Base-by-base conservation (phyloP, 1,140 invertebrate species). In the Cydia pomonella region DNA sequence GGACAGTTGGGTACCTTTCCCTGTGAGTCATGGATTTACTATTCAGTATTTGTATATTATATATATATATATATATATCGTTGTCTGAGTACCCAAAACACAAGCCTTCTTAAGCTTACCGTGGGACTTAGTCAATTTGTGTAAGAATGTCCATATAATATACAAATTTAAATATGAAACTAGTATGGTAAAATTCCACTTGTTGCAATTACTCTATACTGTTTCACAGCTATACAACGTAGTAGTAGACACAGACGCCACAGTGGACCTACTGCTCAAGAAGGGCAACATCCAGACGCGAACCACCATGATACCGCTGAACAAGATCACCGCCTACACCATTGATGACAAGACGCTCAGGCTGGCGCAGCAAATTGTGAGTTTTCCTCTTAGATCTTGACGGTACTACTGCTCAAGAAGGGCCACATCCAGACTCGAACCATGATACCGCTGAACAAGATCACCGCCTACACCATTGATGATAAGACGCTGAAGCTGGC, bases 361-460 rank as follows among this genome's bases (percentile, higher is more conserved):
- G 29, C 89, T 94, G 41, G 98, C 98, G 7, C 94, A 98, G 91
- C 90, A 94, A 44, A 92, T 98, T 80, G 96, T 97, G 82, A 93
- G 94, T 41, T 33, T 12, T 74, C 47, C 73, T n/a, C n/a, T n/a
- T n/a, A n/a, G n/a, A n/a, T n/a, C n/a, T n/a, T n/a, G n/a, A n/a
- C n/a, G n/a, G n/a, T n/a, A n/a, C 94, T 96, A 81, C 92, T 99
- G 63, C 93, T 99, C 53, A 94, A 98, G 90, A 94, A 94, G 73
- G 98, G 98, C 5, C 94, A 97, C 79, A 93, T 99, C 47, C 95
- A 96, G 85, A 92, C 95, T 69, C 94, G 98, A 71, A 95, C 96
- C 23, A 94, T 97, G 83, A 96, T 99, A 73, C 98, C 99, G n/a
- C 94, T 99, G 63, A 99, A 99, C 93, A 98, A 98, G 94, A 97